Evolutionary conservation across 1,140 invertebrate species (phyloP).

Genomic region (Megalonaias nervosa): DNA sequence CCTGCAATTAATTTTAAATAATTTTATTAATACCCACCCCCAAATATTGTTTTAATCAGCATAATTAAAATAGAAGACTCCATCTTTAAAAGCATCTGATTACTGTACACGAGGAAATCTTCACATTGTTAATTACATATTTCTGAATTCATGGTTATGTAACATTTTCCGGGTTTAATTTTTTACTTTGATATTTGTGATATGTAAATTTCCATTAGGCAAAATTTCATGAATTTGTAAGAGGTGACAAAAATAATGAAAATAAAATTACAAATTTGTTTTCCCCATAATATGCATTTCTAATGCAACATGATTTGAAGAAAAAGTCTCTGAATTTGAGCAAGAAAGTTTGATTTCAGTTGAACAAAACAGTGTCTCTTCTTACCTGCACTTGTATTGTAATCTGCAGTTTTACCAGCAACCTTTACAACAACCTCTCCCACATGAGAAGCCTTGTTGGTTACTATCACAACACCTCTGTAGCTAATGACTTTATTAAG

Average conservation of each 20-base stretch:
- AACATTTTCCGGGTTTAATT: no score
- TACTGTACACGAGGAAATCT: no score
- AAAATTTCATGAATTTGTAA: no score
- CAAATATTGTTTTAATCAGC: no score
- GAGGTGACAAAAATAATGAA: not conserved
- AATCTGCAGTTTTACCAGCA: constrained; percentile 35
- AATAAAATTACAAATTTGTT: not conserved
- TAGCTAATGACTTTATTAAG: constrained; percentile 37
- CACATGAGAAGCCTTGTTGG: constrained; percentile 1
- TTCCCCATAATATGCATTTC: not conserved
- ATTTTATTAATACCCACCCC: no score
- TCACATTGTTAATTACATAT: no score
- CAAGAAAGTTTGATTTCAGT: not conserved
- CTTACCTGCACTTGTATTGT: constrained; percentile 18
- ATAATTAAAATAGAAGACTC: no score
- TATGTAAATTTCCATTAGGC: no score
- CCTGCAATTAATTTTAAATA: no score
- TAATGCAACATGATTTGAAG: not conserved
- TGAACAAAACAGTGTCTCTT: not conserved
- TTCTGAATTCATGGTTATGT: no score
- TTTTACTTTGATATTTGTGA: no score
- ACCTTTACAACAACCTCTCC: constrained; percentile 32
- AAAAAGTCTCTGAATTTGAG: not conserved
- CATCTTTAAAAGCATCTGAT: no score
- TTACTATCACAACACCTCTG: constrained; percentile 52